phyloP scores from a whole-genome alignment of 2,888 invertebrate species.

The Amphipyra berbera region DNA sequence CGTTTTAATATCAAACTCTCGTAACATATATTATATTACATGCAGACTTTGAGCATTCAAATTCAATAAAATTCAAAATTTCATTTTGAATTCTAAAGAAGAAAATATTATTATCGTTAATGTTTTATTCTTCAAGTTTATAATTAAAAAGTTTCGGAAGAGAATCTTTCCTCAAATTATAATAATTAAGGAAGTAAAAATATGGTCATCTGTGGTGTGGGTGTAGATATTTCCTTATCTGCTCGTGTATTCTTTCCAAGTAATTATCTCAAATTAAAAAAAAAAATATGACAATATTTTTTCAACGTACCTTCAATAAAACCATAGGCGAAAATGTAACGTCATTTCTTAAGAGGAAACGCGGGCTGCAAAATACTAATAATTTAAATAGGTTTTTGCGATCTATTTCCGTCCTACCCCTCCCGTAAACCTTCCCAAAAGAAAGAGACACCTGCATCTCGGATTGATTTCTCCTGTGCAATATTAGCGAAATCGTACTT shows the following conservation, averaged over 20 bases:
- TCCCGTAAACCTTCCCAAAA: too few relatives aligned
- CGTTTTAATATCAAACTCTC: slow-evolving; percentile 46
- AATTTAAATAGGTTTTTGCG: too few relatives aligned
- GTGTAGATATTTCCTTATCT: background rate
- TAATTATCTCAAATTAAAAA: slow-evolving; percentile 20
- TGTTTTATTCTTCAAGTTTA: slow-evolving; percentile 5
- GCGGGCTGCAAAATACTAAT: too few relatives aligned
- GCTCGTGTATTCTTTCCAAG: slow-evolving; percentile 9
- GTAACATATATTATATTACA: slow-evolving; percentile 45
- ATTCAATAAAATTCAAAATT: slow-evolving; percentile 28
- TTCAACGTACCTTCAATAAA: too few relatives aligned
- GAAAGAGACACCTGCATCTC: too few relatives aligned
- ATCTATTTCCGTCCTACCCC: too few relatives aligned
- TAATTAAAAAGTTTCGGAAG: slow-evolving; percentile 15
- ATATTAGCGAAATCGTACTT: too few relatives aligned
- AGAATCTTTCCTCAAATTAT: slow-evolving; percentile 15
- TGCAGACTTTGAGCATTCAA: slow-evolving; percentile 23
- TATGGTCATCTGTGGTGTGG: slow-evolving; percentile 3
- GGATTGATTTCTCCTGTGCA: too few relatives aligned
- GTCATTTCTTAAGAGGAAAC: too few relatives aligned
- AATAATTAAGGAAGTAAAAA: slow-evolving; percentile 15
- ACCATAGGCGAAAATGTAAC: too few relatives aligned
- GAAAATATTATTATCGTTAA: slow-evolving; percentile 7
- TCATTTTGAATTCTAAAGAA: slow-evolving; percentile 13
- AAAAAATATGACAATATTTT: too few relatives aligned